Evolutionary conservation across 2,888 invertebrate species (phyloP).

Genomic region (Hypomecis atomaria): DNA sequence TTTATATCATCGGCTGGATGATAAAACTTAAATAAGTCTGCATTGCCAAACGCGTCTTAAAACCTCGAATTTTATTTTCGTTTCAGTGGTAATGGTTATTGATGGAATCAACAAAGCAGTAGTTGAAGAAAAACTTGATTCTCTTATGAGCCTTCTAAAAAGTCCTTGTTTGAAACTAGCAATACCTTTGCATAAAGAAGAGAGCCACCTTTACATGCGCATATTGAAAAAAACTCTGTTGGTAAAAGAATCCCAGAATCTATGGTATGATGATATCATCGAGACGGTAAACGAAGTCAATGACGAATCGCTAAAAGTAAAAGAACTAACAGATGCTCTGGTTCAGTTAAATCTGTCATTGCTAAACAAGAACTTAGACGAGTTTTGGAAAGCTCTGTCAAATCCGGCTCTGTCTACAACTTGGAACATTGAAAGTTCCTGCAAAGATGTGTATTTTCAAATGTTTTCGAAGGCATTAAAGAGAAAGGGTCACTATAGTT

Average conservation of each 20-base stretch:
- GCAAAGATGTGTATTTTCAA: slow-evolving; percentile 77
- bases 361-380: slow-evolving; percentile 69
- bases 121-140: slow-evolving; percentile 76
- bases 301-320: slow-evolving; percentile 77
- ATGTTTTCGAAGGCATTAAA: slow-evolving; percentile 76
- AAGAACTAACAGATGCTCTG: slow-evolving; percentile 73
- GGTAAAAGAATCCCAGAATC: slow-evolving; percentile 82
- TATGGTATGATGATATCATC: slow-evolving; percentile 86
- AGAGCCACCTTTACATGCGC: slow-evolving; percentile 81
- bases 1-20: too few relatives aligned
- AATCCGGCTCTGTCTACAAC: slow-evolving; percentile 58
- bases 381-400: slow-evolving; percentile 69
- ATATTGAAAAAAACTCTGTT: slow-evolving; percentile 78
- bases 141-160: slow-evolving; percentile 77
- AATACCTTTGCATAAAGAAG: slow-evolving; percentile 71
- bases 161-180: slow-evolving; percentile 75
- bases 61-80: slow-evolving; percentile 11
- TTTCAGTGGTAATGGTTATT: slow-evolving; percentile 84
- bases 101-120: slow-evolving; percentile 86
- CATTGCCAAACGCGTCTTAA: too few relatives aligned
- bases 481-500: slow-evolving; percentile 73
- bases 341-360: slow-evolving; percentile 74
- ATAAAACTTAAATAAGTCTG: too few relatives aligned
- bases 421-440: slow-evolving; percentile 63
- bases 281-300: slow-evolving; percentile 76